A percentile compares a stretch with the other conserved stretches of the same genome.
Evolutionary conservation across 2,888 invertebrate species (phyloP).

Genomic region (Cantharis rustica): DNA sequence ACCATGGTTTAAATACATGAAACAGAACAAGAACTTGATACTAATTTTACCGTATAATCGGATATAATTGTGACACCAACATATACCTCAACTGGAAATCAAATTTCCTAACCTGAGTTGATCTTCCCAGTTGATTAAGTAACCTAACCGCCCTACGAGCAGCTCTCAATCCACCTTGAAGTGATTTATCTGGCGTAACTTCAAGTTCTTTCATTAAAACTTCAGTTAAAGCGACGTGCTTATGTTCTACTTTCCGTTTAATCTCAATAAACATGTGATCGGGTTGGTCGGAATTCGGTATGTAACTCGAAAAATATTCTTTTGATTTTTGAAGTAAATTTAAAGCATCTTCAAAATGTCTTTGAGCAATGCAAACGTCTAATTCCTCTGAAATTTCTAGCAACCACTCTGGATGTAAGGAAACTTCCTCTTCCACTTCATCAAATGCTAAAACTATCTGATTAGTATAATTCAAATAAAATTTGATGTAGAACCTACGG

Average conservation of each 20-base stretch:
- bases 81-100: background rate
- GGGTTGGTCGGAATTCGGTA: slow-evolving; percentile 46
- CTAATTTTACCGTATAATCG: too few relatives aligned
- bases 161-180: slow-evolving; percentile 87
- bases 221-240: slow-evolving; percentile 79
- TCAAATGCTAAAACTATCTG: slow-evolving; percentile 50
- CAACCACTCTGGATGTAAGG: slow-evolving; percentile 79
- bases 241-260: slow-evolving; percentile 64
- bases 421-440: slow-evolving; percentile 52
- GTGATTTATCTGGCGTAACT: slow-evolving; percentile 86
- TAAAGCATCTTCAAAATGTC: slow-evolving; percentile 93
- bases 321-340: slow-evolving; percentile 74
- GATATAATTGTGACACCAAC: background rate
- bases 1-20: too few relatives aligned
- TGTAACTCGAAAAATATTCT: slow-evolving; percentile 57
- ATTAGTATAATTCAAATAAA: background rate
- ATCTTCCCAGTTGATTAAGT: slow-evolving; percentile 76
- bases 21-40: too few relatives aligned
- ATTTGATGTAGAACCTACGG: slow-evolving; percentile 45
- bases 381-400: slow-evolving; percentile 90
- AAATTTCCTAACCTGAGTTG: slow-evolving; percentile 59
- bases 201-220: slow-evolving; percentile 88
- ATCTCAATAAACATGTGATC: slow-evolving; percentile 59
- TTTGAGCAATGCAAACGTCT: slow-evolving; percentile 92
- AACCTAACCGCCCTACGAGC: slow-evolving; percentile 83